phyloP scores from a whole-genome alignment of 2,888 invertebrate genomes.

The Masnerella sp. region DNA sequence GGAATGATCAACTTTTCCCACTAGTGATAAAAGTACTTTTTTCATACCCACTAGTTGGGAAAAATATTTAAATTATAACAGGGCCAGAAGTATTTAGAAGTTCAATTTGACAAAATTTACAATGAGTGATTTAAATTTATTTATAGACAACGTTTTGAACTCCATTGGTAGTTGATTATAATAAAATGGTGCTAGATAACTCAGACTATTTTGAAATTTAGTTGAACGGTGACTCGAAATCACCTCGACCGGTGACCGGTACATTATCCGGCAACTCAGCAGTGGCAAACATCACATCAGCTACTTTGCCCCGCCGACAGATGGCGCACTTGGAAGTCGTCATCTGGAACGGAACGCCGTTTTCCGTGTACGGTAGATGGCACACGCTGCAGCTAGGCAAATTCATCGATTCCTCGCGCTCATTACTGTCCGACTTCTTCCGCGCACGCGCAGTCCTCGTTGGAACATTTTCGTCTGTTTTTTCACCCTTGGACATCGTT shows the following conservation, averaged over 20 bases:
- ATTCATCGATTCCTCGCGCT: slow-evolving; percentile 74
- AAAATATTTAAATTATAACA: too few species aligned
- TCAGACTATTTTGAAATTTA: too few species aligned
- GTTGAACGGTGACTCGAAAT: too few species aligned
- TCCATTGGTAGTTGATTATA: too few species aligned
- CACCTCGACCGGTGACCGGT: slow-evolving; percentile 85
- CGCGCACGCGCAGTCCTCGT: slow-evolving; percentile 60
- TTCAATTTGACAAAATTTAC: too few species aligned
- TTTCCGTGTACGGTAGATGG: slow-evolving; percentile 90
- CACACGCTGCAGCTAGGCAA: slow-evolving; percentile 80
- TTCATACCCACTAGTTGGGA: too few species aligned
- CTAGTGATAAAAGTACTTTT: too few species aligned
- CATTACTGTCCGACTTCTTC: slow-evolving; percentile 71
- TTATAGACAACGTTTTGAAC: too few species aligned
- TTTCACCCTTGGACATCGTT: slow-evolving; percentile 64
- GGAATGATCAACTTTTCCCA: too few species aligned
- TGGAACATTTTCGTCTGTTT: slow-evolving; percentile 52
- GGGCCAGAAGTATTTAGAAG: too few species aligned
- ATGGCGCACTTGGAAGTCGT: slow-evolving; percentile 85
- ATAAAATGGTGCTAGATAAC: too few species aligned
- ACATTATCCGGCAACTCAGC: slow-evolving; percentile 90
- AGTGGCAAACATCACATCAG: slow-evolving; percentile 93
- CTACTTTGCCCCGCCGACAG: slow-evolving; percentile 88
- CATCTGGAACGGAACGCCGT: slow-evolving; percentile 85
- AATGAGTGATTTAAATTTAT: too few species aligned